Percentiles rank a stretch among this genome's conserved stretches.
Conservation (phyloP, 2,113 vertebrate genomes). For the Carollia perspicillata region DNA sequence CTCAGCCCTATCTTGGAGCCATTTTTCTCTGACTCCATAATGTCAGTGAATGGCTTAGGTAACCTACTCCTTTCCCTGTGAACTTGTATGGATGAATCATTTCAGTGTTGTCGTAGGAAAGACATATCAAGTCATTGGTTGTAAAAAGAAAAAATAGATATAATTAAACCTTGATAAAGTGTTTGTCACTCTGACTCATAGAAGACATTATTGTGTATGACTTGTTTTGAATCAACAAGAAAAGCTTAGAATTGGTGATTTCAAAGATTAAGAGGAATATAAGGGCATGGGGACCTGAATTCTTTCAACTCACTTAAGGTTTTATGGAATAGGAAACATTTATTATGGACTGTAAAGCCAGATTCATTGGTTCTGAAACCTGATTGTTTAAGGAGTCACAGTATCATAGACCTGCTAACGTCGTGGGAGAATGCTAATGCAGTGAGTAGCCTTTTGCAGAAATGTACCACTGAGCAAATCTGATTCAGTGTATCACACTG, state of each 20-base stretch:
- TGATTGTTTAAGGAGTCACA: neutral
- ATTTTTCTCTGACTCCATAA: constrained; percentile 42
- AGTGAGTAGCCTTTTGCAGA: neutral
- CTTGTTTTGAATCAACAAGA: constrained; percentile 46
- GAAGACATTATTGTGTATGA: constrained; percentile 13
- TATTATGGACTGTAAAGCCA: neutral
- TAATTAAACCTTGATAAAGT: constrained; percentile 71
- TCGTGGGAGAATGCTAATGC: neutral
- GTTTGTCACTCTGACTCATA: constrained; percentile 47
- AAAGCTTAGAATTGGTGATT: constrained; percentile 43
- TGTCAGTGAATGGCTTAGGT: constrained; percentile 1
- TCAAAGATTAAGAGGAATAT: constrained; percentile 57
- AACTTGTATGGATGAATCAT: neutral
- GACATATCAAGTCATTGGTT: neutral
- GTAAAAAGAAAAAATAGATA: constrained; percentile 52
- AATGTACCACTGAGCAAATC: neutral
- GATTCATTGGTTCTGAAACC: neutral
- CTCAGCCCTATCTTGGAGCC: neutral
- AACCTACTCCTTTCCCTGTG: neutral
- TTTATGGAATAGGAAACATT: neutral
- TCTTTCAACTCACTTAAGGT: constrained; percentile 26
- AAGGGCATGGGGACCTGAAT: neutral
- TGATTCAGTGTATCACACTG: neutral
- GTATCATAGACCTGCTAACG: neutral
- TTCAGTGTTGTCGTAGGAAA: constrained; percentile 54